Base-by-base conservation (phyloP, 1,140 invertebrate species). In the Papilio aristodemus region DNA sequence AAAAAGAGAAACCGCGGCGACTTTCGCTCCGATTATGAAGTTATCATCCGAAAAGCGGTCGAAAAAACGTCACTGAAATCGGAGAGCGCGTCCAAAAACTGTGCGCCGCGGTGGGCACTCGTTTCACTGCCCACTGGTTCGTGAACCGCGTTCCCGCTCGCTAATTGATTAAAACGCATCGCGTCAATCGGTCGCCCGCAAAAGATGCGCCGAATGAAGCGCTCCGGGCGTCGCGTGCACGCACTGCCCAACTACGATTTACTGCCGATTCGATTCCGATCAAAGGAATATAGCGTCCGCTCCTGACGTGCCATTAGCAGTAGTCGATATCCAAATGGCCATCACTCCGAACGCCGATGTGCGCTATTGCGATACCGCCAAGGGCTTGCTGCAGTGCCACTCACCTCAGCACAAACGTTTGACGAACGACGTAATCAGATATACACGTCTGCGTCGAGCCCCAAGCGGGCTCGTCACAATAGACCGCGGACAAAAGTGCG, bases 131-230 rank as follows among this genome's bases (percentile, higher is more conserved):
- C 80, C 87, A 90, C 11, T 87, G 87, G 76, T 10, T 75, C 79
- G 87, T 79, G 78, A 88, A 87, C 79, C 81, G 77, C 79, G 76
- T 81, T 78, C 83, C 77, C 83, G 80, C 78, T 77, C 72, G 81
- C 77, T 90, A 90, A 90, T 90, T 90, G 87, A 90, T 89, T 90
- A 90, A 89, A 89, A 90, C 85, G 83, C 87, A 85, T 71, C 80
- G 71, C 79, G 85, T 87, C 87, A 87, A 86, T 89, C 84, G 74
- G 62, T 22, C 41, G 57, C 72, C 73, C 72, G 76, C 71, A 71
- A 80, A 84, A 81, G 84, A 85, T 79, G 83, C 70, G 70, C 63
- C 67, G 66, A 58, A 70, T 60, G 68, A 37, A 70, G 25, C 36
- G 73, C 75, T 71, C 66, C 50, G 63, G 71, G 80, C 76, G 54